These are phyloP conservation scores for Neuroscelio doddi DNA, from an alignment of 2,888 invertebrate genomes.

Conservation along the genomic window DNA sequence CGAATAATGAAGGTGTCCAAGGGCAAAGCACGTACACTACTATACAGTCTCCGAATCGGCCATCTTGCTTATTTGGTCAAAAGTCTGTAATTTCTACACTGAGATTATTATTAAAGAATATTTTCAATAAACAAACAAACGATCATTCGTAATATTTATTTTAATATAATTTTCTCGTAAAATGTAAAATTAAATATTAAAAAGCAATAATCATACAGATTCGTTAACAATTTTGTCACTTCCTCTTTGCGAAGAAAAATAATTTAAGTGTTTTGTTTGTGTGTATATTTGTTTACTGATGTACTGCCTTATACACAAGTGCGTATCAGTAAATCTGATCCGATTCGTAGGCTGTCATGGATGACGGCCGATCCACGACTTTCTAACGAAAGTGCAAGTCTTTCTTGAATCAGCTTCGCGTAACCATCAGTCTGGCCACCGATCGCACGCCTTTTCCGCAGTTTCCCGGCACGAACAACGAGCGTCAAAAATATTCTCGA, in stretches of 20 bases:
- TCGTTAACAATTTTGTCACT: no score
- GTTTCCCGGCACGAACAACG: slow-evolving; percentile 53
- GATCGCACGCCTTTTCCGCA: slow-evolving; percentile 64
- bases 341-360: slow-evolving; percentile 56
- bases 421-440: slow-evolving; percentile 46
- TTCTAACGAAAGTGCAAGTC: slow-evolving; percentile 71
- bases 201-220: no score
- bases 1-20: slow-evolving; percentile 21
- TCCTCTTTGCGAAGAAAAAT: background rate
- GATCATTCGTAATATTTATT: no score
- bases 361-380: slow-evolving; percentile 67
- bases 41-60: no score
- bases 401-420: slow-evolving; percentile 56
- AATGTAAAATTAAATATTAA: no score
- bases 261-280: background rate
- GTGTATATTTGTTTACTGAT: no score
- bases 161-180: no score
- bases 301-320: slow-evolving; percentile 35
- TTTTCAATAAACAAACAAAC: no score
- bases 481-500: slow-evolving; percentile 17
- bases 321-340: slow-evolving; percentile 39
- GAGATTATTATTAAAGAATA: no score
- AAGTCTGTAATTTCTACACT: no score
- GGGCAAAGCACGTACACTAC: slow-evolving; percentile 9
- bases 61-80: no score